Base-by-base conservation (phyloP, 1,140 invertebrate species). In the Diorhabda carinulata region DNA sequence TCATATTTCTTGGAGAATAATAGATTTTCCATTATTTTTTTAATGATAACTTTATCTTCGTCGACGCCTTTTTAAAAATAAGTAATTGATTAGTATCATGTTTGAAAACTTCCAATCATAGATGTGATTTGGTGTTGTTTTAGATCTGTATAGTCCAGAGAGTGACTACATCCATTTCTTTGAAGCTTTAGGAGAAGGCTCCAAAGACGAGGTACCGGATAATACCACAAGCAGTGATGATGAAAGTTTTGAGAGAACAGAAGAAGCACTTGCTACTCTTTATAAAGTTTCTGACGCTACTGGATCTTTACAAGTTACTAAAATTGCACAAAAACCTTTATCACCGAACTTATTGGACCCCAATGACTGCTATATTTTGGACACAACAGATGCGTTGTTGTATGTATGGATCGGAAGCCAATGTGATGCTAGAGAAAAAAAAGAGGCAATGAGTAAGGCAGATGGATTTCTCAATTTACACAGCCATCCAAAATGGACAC, bases 321-420 rank as follows among this genome's bases (percentile, higher is more conserved):
- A 87, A 61, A 81, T 94, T 47, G 80, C 81, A 6, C 81, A 85
- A 57, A 91, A 89, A 74, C 92, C 92, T 3, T 83, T 92, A 67
- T 85, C 85, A 61, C 89, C 91, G 79, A 86, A 87, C 42, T 85
- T 88, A 77, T 82, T 95, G n/a, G 87, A 92, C 69, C 88, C 90
- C 25, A 85, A 88, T 79, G 93, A 96, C 78, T 91, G 90, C 69
- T 96, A 94, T 74, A 91, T 96, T 68, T 80, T 96, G 78, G 93
- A 96, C 79, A 91, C 92, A 4, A 91, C 89, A 3, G 87, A 87
- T 64, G 90, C 91, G 61, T 91, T 91, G 44, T 86, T 96, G 57
- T 96, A 89, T 80, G 92, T 93, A 2, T 96, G 94, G 94, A 87
- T 95, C 64, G 94, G 94, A 41, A 91, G 89, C 75, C 85, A 88